These are phyloP conservation scores for Arrhamphus sclerolepis DNA, from an alignment of 2,797 vertebrate genomes.

Conservation along the genomic window DNA sequence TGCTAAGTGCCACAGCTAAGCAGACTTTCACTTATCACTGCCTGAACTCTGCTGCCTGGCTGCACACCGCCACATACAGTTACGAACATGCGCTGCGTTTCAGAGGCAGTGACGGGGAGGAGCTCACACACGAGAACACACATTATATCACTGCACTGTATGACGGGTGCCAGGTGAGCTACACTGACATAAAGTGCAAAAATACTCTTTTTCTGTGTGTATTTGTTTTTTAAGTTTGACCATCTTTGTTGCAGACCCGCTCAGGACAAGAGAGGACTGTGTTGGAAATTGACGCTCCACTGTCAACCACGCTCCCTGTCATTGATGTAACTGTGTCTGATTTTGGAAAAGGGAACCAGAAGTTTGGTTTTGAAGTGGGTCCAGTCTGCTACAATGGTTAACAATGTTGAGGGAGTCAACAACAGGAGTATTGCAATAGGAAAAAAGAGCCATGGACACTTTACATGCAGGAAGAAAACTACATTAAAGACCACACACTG, in stretches of 20 bases:
- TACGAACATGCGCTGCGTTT: constrained; percentile 91
- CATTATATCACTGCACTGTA: constrained; percentile 88
- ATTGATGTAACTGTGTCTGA: constrained; percentile 93
- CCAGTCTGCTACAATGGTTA: constrained; percentile 94
- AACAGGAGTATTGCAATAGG: constrained; percentile 52
- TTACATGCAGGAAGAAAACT: constrained; percentile 71
- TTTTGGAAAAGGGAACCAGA: constrained; percentile 92
- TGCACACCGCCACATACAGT: constrained; percentile 81
- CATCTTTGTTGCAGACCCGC: constrained; percentile 77
- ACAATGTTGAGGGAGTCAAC: neutral
- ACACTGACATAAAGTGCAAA: too few relatives aligned
- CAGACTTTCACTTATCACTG: constrained; percentile 96
- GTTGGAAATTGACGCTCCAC: constrained; percentile 88
- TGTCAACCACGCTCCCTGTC: constrained; percentile 89
- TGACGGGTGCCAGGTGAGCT: constrained; percentile 74
- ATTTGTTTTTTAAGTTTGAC: neutral
- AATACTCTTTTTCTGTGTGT: neutral
- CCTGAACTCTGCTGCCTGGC: constrained; percentile 94
- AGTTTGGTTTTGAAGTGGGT: constrained; percentile 97
- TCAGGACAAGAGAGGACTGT: constrained; percentile 93
- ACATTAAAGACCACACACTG: constrained; percentile 48
- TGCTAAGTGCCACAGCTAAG: constrained; percentile 88
- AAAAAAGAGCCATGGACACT: constrained; percentile 67
- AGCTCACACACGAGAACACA: constrained; percentile 90
- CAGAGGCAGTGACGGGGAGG: constrained; percentile 90